Conservation (phyloP, 1,140 invertebrate species). For the Cotesia typhae region DNA sequence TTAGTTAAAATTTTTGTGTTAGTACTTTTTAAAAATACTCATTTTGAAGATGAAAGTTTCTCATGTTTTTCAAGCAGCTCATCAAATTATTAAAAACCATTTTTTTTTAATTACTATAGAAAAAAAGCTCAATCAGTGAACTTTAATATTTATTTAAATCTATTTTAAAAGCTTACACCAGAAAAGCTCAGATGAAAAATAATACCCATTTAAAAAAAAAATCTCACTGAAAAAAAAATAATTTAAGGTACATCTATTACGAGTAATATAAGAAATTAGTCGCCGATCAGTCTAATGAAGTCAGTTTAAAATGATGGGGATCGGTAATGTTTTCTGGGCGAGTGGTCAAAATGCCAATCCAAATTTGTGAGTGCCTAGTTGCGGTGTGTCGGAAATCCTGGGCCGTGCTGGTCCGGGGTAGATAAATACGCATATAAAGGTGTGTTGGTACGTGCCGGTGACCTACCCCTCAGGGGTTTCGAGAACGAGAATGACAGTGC, state of each 20-base stretch:
- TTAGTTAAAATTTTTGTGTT: no score
- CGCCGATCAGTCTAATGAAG: constrained; percentile 29
- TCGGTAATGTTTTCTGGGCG: constrained; percentile 25
- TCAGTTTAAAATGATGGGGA: constrained; percentile 29
- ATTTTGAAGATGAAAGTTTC: no score
- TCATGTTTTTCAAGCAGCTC: no score
- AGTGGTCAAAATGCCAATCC: constrained; percentile 27
- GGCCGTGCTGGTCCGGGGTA: not conserved
- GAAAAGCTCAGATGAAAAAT: no score
- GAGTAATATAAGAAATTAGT: constrained; percentile 24
- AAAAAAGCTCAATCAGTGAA: no score
- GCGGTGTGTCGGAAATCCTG: constrained; percentile 21
- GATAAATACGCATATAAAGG: not conserved
- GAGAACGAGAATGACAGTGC: not conserved
- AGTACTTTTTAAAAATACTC: no score
- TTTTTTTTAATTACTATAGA: no score
- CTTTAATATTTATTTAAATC: no score
- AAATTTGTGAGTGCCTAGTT: constrained; percentile 18
- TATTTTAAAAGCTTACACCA: no score
- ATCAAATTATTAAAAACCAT: no score
- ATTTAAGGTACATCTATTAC: not conserved
- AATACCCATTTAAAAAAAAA: no score
- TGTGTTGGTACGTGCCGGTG: not conserved
- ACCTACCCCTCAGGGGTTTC: not conserved
- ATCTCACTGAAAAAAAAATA: no score